phyloP scores from a whole-genome alignment of 2,888 invertebrate genomes.

The Ophioninae sp. region DNA sequence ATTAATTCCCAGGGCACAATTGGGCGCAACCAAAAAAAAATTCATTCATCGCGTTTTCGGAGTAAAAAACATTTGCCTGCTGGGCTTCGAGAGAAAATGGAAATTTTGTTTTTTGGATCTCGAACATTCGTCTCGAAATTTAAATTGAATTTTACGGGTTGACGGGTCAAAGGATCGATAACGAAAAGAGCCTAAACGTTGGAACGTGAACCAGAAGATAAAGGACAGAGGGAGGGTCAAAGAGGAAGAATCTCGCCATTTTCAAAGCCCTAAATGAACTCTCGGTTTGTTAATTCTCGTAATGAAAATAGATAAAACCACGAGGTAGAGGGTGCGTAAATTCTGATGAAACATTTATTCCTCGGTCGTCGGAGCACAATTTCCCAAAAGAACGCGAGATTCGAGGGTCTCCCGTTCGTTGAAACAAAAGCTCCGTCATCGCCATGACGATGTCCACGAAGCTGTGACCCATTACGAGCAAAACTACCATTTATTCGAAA shows the following conservation, averaged over 20 bases:
- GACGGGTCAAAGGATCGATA: conserved; percentile 43
- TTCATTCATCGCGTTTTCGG: neutral
- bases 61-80: neutral
- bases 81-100: neutral
- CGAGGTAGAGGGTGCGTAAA: neutral
- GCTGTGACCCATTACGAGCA: conserved; percentile 7
- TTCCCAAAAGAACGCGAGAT: conserved; percentile 14
- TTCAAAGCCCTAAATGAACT: conserved; percentile 49
- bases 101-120: neutral
- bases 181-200: neutral
- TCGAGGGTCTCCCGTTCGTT: neutral
- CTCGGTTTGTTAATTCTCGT: conserved; percentile 39
- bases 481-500: conserved; percentile 31
- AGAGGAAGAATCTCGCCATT: conserved; percentile 11
- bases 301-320: conserved; percentile 6
- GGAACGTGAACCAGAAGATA: neutral
- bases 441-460: conserved; percentile 31
- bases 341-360: conserved; percentile 3
- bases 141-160: conserved; percentile 40
- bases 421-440: conserved; percentile 2
- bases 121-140: conserved; percentile 16
- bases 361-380: conserved; percentile 5
- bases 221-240: neutral
- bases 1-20: conserved; percentile 2
- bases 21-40: neutral